These are phyloP conservation scores for Lagopus leucura DNA, from an alignment of 2,113 vertebrate species.

Conservation along the genomic window DNA sequence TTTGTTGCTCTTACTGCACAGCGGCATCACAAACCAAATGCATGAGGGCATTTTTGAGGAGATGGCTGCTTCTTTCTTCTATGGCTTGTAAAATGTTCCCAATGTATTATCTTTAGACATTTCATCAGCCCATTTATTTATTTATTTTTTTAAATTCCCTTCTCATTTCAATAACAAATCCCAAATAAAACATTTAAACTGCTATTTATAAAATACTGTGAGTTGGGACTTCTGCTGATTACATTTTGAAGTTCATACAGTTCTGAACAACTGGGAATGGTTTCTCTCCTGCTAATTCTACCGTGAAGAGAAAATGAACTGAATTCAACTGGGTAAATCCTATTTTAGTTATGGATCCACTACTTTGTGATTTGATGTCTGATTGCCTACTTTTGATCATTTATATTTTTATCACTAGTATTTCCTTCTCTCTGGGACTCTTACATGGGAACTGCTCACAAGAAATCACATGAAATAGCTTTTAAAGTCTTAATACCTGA, in stretches of 20 bases:
- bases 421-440: background rate
- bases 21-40: background rate
- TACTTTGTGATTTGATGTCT: background rate
- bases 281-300: background rate
- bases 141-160: background rate
- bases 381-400: background rate
- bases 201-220: background rate
- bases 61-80: background rate
- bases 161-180: background rate
- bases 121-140: background rate
- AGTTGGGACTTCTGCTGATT: background rate
- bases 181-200: background rate
- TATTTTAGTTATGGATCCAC: background rate
- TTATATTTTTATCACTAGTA: background rate
- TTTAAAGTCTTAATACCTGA: background rate
- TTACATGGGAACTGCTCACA: background rate
- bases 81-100: background rate
- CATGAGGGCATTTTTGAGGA: background rate
- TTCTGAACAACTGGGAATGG: background rate
- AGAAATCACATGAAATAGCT: background rate
- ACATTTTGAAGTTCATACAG: background rate
- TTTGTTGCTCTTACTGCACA: background rate
- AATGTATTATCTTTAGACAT: background rate
- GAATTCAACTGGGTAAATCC: background rate
- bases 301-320: background rate